A percentile compares a stretch with the other conserved stretches of the same genome.
Evolutionary conservation across 2,797 vertebrate genomes (phyloP).

Genomic region (Harpagifer antarcticus): DNA sequence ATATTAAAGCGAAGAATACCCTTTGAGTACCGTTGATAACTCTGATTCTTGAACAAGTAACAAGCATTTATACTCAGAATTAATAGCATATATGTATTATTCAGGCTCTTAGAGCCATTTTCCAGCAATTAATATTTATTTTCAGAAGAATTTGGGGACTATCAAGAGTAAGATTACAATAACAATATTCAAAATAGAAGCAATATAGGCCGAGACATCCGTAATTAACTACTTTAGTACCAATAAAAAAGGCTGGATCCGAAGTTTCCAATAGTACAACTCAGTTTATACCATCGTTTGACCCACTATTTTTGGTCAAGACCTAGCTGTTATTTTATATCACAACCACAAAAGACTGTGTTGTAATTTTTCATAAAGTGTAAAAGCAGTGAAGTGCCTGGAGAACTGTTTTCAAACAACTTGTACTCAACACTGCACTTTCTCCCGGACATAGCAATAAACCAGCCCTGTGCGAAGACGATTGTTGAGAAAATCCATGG

Average conservation of each 20-base stretch:
- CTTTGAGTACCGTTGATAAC: neutral
- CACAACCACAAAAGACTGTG: neutral
- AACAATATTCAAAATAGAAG: neutral
- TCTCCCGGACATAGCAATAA: no score
- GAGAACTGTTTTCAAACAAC: no score
- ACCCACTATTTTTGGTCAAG: neutral
- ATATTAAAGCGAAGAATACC: neutral
- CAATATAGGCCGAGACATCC: neutral
- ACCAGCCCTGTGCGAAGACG: no score
- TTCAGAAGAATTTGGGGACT: neutral
- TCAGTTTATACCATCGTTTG: neutral
- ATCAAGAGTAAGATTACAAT: neutral
- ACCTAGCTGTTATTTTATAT: neutral
- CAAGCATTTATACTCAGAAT: neutral
- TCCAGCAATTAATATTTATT: neutral
- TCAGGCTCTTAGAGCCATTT: neutral
- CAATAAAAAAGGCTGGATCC: neutral
- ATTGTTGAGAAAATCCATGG: no score
- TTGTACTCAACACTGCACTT: no score
- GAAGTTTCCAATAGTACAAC: slow-evolving; percentile 12
- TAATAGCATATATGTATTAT: neutral
- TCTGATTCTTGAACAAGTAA: neutral
- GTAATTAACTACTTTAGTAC: neutral
- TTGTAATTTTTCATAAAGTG: neutral
- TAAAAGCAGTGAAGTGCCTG: neutral